These are phyloP conservation scores for Halocynthia aurantium DNA, from an alignment of 23 tunicate species.

Conservation along the genomic window DNA sequence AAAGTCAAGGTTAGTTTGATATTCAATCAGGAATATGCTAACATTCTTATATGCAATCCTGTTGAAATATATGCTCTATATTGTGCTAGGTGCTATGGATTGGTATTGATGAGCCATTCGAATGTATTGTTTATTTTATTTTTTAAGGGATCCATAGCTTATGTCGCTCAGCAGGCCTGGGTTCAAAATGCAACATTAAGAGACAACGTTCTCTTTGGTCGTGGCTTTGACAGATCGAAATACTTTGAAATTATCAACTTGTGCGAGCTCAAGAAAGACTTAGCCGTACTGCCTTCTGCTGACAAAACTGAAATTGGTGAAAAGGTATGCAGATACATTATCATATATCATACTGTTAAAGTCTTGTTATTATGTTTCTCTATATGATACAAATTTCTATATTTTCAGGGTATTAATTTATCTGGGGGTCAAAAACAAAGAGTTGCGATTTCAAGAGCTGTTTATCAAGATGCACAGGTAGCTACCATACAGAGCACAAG, in stretches of 20 bases:
- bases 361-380: background rate
- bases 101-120: background rate
- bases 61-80: background rate
- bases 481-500: background rate
- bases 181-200: constrained; percentile 87
- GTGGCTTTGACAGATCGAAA: constrained; percentile 24
- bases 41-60: background rate
- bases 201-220: constrained; percentile 93
- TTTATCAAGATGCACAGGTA: constrained; percentile 93
- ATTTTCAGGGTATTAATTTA: constrained; percentile 83
- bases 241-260: constrained; percentile 65
- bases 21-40: background rate
- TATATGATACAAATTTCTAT: background rate
- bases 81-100: background rate
- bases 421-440: constrained; percentile 99
- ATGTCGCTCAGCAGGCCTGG: constrained; percentile 98
- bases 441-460: constrained; percentile 96
- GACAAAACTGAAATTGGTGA: constrained; percentile 97
- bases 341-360: background rate
- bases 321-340: constrained; percentile 35
- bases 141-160: constrained; percentile 84
- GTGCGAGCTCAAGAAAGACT: constrained; percentile 72
- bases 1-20: constrained; percentile 44
- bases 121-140: background rate
- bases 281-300: constrained; percentile 79